These are phyloP conservation scores for Macroramphosus scolopax DNA, from an alignment of 2,797 vertebrate species.

Conservation along the genomic window DNA sequence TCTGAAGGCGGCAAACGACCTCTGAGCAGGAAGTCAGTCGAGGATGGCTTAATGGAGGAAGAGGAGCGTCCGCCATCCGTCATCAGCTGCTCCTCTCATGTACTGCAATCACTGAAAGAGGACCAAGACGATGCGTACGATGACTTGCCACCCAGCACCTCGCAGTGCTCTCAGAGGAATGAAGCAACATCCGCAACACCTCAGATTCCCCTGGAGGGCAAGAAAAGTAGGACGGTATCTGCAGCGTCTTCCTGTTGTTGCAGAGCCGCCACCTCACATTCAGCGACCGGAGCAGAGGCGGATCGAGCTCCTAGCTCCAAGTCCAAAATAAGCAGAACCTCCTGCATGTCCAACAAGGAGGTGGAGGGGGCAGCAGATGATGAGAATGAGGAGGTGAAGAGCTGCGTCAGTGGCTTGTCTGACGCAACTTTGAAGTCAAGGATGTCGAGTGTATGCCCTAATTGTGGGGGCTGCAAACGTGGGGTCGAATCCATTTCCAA, in stretches of 20 bases:
- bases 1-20: slow-evolving; percentile 47
- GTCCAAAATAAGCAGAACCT: slow-evolving; percentile 43
- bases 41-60: slow-evolving; percentile 51
- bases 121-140: slow-evolving; percentile 72
- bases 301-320: slow-evolving; percentile 27
- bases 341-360: slow-evolving; percentile 40
- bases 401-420: slow-evolving; percentile 48
- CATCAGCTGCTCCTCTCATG: slow-evolving; percentile 68
- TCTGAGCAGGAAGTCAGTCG: slow-evolving; percentile 44
- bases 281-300: slow-evolving; percentile 24
- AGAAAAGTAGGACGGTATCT: slow-evolving; percentile 37
- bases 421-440: slow-evolving; percentile 54
- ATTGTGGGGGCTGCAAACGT: slow-evolving; percentile 66
- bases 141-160: slow-evolving; percentile 72
- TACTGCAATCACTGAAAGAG: slow-evolving; percentile 72
- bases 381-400: slow-evolving; percentile 55
- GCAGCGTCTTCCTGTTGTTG: slow-evolving; percentile 45
- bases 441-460: slow-evolving; percentile 52
- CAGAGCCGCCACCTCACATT: slow-evolving; percentile 26
- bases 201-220: slow-evolving; percentile 13
- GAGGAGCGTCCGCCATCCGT: slow-evolving; percentile 54
- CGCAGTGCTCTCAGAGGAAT: slow-evolving; percentile 66
- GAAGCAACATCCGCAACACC: slow-evolving; percentile 39
- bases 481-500: slow-evolving; percentile 13
- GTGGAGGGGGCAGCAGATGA: slow-evolving; percentile 33